These are phyloP conservation scores for Antennarius striatus DNA, from an alignment of 2,113 vertebrate species.

Conservation along the genomic window DNA sequence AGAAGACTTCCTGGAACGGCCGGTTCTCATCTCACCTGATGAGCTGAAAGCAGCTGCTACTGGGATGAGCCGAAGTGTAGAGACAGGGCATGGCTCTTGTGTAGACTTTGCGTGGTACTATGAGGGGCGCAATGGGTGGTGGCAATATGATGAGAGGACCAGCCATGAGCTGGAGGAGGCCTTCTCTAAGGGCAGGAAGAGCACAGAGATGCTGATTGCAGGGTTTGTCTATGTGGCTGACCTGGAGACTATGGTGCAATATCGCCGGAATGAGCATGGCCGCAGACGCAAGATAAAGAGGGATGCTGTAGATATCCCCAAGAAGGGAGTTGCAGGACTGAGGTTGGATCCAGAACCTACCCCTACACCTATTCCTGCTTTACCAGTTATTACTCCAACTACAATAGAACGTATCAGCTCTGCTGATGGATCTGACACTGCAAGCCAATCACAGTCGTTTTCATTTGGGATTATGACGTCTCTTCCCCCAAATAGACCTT, in stretches of 20 bases:
- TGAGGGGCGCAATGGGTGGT: conserved; percentile 97
- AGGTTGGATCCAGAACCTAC: conserved; percentile 88
- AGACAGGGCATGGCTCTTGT: conserved; percentile 72
- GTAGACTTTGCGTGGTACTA: conserved; percentile 95
- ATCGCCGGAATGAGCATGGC: conserved; percentile 92
- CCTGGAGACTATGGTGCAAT: conserved; percentile 97
- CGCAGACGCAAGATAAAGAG: conserved; percentile 95
- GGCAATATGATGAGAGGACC: conserved; percentile 97
- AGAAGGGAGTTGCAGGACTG: conserved; percentile 96
- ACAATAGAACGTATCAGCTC: conserved; percentile 84
- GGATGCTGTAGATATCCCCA: conserved; percentile 93
- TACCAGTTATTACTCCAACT: conserved; percentile 64
- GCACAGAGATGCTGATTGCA: conserved; percentile 95
- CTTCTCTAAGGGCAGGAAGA: conserved; percentile 91
- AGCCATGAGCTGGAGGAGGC: conserved; percentile 95
- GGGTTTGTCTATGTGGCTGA: conserved; percentile 96
- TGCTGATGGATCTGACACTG: conserved; percentile 87
- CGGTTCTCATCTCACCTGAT: conserved; percentile 90
- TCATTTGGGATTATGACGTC: conserved; percentile 58
- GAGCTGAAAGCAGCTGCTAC: conserved; percentile 88
- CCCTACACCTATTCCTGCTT: conserved; percentile 20
- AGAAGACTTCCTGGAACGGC: conserved; percentile 94
- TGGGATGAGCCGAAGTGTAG: conserved; percentile 77
- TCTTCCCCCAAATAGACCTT: conserved; percentile 80
- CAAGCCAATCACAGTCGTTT: conserved; percentile 53